Evolutionary conservation across 2,888 invertebrate species (phyloP).

Genomic region (Eupelmus urozonus): DNA sequence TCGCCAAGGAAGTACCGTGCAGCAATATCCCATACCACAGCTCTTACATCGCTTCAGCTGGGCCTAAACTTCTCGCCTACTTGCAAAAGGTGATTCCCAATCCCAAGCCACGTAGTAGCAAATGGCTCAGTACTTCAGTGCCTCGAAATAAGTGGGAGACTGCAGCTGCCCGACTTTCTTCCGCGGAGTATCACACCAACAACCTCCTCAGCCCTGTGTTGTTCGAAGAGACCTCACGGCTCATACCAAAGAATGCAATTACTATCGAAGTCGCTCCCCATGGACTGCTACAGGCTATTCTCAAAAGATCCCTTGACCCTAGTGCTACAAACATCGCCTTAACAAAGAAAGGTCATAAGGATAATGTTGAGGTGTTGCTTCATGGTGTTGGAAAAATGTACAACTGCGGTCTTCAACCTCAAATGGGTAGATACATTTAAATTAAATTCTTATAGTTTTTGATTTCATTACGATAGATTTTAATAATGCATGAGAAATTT

Average conservation of each 20-base stretch:
- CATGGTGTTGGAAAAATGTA: constrained; percentile 86
- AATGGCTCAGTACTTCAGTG: constrained; percentile 93
- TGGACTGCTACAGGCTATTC: constrained; percentile 91
- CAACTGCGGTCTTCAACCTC: constrained; percentile 86
- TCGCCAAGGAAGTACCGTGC: constrained; percentile 90
- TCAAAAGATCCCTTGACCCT: constrained; percentile 86
- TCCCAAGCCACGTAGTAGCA: constrained; percentile 83
- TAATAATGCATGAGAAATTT: not conserved
- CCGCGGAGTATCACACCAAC: constrained; percentile 93
- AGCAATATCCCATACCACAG: constrained; percentile 95
- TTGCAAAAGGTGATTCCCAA: constrained; percentile 82
- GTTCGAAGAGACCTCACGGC: constrained; percentile 89
- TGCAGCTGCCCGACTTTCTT: constrained; percentile 82
- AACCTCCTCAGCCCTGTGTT: constrained; percentile 85
- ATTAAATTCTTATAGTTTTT: not conserved
- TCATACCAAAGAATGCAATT: constrained; percentile 89
- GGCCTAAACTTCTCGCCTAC: constrained; percentile 83
- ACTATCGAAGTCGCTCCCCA: constrained; percentile 95
- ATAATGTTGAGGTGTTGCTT: constrained; percentile 82
- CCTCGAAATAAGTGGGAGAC: constrained; percentile 86
- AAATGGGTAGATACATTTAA: constrained; percentile 79
- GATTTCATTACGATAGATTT: not conserved
- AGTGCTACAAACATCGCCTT: constrained; percentile 87
- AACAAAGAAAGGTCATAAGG: constrained; percentile 84
- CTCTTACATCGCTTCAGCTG: constrained; percentile 86